Evolutionary conservation across 2,888 invertebrate species (phyloP), one percentile per base, ranked within the genome.

Genomic region (Epirrhoe tristata): DNA sequence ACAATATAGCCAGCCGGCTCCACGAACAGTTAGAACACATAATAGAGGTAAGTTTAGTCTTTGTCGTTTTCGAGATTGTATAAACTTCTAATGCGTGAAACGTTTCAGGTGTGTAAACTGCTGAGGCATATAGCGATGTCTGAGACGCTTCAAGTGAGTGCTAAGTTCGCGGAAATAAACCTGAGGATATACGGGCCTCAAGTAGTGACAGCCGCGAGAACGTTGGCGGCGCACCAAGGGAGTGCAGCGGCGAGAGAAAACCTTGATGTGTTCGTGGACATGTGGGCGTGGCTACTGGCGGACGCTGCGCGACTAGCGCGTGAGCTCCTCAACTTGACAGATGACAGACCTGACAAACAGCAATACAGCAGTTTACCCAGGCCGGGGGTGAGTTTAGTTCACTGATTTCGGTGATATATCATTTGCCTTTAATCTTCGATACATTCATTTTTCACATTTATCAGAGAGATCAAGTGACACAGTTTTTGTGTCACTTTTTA

Each of bases 21-120:
- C 97, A 98, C 87, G 99, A 99, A 91, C 98, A 98, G 91, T 97
- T 99, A 86, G 99, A 99, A 93, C 99, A 99, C 91, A 97, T 99
- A 84, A 97, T 99, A 89, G 99, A 99, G 95, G 99, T 98, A 83
- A 80, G 81, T 80, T 58, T 68, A 58, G 43, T 58, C 36, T 61
- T 61, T n/a, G 36, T 14, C 54, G 0, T 34, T 34, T 58, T 10
- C 6, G 4, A 31, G 55, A 58, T 54, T 58, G 14, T 50, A 43
- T 1, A 59, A 52, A 14, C 52, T 51, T 62, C 55, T 61, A 46
- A 68, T 17, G 46, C 61, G 1, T 52, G 24, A 58, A 6, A 34
- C 60, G 57, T 73, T 75, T 67, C 85, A 98, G 98, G 97, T 98
- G 75, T 99, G 99, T 93, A 99, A 99, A 93, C 94, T 99, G 77